These are phyloP conservation scores for Ctenochaetus hawaiiensis DNA, from an alignment of 2,797 vertebrate genomes.

Conservation along the genomic window DNA sequence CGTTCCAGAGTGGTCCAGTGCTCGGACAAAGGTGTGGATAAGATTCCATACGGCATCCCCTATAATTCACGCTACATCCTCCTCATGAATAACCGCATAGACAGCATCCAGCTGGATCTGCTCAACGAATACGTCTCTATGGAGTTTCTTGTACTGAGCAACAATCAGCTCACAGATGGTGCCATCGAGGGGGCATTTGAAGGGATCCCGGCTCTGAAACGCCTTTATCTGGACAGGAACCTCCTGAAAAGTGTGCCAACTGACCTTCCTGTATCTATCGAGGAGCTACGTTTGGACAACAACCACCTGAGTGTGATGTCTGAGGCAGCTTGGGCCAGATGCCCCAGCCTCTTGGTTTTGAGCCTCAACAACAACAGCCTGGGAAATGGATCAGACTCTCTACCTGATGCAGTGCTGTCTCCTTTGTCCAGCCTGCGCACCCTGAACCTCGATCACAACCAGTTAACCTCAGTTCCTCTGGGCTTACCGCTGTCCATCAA, in stretches of 20 bases:
- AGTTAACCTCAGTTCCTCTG: slow-evolving; percentile 69
- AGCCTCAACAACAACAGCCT: slow-evolving; percentile 81
- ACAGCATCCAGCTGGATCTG: slow-evolving; percentile 76
- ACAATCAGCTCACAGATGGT: slow-evolving; percentile 75
- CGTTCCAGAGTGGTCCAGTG: slow-evolving; percentile 83
- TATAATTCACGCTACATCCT: slow-evolving; percentile 80
- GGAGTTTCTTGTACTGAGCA: slow-evolving; percentile 82
- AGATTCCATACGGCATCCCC: slow-evolving; percentile 79
- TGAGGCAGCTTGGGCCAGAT: slow-evolving; percentile 57
- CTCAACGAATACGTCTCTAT: slow-evolving; percentile 74
- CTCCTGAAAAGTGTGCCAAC: slow-evolving; percentile 65
- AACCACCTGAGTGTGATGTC: slow-evolving; percentile 73
- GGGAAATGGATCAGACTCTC: slow-evolving; percentile 60
- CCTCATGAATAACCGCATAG: slow-evolving; percentile 82
- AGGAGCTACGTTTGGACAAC: slow-evolving; percentile 78
- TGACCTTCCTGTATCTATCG: slow-evolving; percentile 71
- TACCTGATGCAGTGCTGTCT: slow-evolving; percentile 59
- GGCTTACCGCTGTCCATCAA: slow-evolving; percentile 74
- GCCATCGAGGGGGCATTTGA: slow-evolving; percentile 73
- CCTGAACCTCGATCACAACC: slow-evolving; percentile 80
- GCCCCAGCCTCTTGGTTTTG: slow-evolving; percentile 68
- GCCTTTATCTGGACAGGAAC: slow-evolving; percentile 73
- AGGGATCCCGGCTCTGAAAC: slow-evolving; percentile 64
- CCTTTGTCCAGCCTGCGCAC: slow-evolving; percentile 68
- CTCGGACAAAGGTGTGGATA: slow-evolving; percentile 82